These are phyloP conservation scores for Gymnorhina tibicen DNA, from an alignment of 2,113 vertebrate genomes.

Conservation along the genomic window DNA sequence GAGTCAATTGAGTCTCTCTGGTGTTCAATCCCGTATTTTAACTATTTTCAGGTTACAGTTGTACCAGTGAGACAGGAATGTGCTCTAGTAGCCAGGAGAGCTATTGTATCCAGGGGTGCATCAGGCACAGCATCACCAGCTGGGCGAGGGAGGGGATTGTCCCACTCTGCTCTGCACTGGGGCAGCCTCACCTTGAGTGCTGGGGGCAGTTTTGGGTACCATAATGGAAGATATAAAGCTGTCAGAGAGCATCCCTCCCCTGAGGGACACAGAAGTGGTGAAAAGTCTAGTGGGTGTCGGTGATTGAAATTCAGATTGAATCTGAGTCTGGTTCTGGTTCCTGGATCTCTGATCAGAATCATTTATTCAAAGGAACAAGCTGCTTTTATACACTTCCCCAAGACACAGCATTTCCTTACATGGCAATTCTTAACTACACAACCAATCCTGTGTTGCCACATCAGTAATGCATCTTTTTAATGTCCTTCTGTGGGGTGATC, in stretches of 20 bases:
- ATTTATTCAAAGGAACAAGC: too few species aligned
- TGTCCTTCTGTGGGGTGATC: too few species aligned
- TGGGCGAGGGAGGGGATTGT: background rate
- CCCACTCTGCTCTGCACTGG: background rate
- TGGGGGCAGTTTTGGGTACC: background rate
- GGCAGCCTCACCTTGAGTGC: accelerated
- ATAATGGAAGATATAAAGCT: background rate
- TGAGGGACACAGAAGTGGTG: background rate
- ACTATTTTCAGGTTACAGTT: background rate
- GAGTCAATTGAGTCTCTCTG: background rate
- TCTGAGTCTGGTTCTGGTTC: too few species aligned
- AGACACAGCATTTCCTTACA: too few species aligned
- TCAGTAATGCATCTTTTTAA: too few species aligned
- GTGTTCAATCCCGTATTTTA: background rate
- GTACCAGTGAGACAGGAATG: background rate
- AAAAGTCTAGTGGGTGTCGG: background rate
- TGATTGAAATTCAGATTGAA: too few species aligned
- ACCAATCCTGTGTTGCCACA: too few species aligned
- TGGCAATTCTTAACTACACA: too few species aligned
- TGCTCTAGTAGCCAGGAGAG: background rate
- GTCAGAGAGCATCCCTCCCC: background rate
- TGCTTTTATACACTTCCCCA: too few species aligned
- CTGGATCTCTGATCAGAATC: too few species aligned
- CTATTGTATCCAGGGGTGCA: too few species aligned
- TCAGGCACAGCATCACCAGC: background rate